Evolutionary conservation across 2,888 invertebrate genomes (phyloP), one percentile per base, ranked within the genome.

Genomic region (Synanthedon tipuliformis): DNA sequence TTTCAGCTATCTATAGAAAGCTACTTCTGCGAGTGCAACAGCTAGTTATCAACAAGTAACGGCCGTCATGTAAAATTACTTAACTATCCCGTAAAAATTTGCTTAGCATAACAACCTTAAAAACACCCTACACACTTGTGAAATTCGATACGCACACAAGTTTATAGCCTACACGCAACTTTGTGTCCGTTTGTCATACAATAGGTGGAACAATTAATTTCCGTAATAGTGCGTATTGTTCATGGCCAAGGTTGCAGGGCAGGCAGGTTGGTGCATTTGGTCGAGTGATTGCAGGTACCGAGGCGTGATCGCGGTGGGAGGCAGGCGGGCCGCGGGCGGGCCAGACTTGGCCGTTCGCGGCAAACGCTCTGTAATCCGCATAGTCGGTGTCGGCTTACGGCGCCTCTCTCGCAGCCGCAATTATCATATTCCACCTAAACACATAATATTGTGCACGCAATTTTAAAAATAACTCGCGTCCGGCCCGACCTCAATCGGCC

Each of bases 351-450:
- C 52, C 56, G 52, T 49, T 54, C 53, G 68, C 72, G 73, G 74
- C 72, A 66, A 66, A 68, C 68, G 69, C 76, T 75, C 81, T 83
- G 84, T 84, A 84, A 84, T 84, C 81, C 81, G 34, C 82, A 81
- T 78, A 63, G 78, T 62, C 77, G 81, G 83, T 85, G 81, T 85
- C 81, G 78, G 78, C 75, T 87, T 85, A 81, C 83, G 79, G 85
- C 84, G 85, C 81, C 81, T 81, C 80, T 68, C 71, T 72, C 69
- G 64, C 69, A 68, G 68, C 68, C 69, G 79, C 84, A 87, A 87
- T 87, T 87, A 86, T 87, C 83, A 84, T 85, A 85, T 85, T 85
- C 84, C 82, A 83, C 81, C 86, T 85, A 86, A 86, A 86, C 84
- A 85, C 82, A 84, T 85, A 82, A 85, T 85, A 85, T 83, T 82